These are phyloP conservation scores for Daktulosphaira vitifoliae DNA, from an alignment of 1,140 invertebrate species.

Conservation along the genomic window DNA sequence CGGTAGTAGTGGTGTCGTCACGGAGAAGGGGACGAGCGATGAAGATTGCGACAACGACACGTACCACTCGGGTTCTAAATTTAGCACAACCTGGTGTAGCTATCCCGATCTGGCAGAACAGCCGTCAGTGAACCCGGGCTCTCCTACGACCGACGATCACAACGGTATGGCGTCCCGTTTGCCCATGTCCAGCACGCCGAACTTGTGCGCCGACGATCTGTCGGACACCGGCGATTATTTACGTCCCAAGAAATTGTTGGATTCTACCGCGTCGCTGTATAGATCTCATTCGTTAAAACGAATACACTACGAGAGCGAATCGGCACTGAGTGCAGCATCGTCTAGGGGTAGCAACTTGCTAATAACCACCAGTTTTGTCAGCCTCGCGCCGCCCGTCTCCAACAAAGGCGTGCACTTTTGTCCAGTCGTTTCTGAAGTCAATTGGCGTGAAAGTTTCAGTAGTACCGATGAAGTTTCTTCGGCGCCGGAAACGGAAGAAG, in stretches of 20 bases:
- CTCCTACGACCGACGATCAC: constrained; percentile 20
- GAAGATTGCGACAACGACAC: constrained; percentile 30
- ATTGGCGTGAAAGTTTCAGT: constrained; percentile 45
- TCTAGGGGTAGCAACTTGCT: constrained; percentile 38
- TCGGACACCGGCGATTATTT: constrained; percentile 40
- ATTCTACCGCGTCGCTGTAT: constrained; percentile 36
- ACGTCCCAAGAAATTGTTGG: constrained; percentile 13
- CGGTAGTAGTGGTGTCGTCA: constrained; percentile 9
- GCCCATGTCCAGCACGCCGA: constrained; percentile 53
- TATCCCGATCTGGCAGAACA: constrained; percentile 38
- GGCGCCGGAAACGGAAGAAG: constrained; percentile 40
- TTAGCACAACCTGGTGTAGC: constrained; percentile 40
- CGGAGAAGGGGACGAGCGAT: constrained; percentile 23
- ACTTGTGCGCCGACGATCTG: constrained; percentile 45
- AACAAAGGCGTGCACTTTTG: constrained; percentile 55
- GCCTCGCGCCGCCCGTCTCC: constrained; percentile 37
- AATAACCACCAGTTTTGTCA: constrained; percentile 40
- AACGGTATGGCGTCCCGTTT: constrained; percentile 37
- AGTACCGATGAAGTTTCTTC: background rate
- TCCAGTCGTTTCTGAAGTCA: constrained; percentile 61
- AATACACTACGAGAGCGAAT: constrained; percentile 36
- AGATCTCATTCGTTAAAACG: constrained; percentile 37
- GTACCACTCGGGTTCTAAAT: constrained; percentile 38
- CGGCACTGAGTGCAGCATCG: constrained; percentile 22
- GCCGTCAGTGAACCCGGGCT: constrained; percentile 29